A percentile compares a stretch with the other conserved stretches of the same genome.
Conservation (phyloP, 2,797 vertebrate genomes). For the Rhynchotus rufescens region DNA sequence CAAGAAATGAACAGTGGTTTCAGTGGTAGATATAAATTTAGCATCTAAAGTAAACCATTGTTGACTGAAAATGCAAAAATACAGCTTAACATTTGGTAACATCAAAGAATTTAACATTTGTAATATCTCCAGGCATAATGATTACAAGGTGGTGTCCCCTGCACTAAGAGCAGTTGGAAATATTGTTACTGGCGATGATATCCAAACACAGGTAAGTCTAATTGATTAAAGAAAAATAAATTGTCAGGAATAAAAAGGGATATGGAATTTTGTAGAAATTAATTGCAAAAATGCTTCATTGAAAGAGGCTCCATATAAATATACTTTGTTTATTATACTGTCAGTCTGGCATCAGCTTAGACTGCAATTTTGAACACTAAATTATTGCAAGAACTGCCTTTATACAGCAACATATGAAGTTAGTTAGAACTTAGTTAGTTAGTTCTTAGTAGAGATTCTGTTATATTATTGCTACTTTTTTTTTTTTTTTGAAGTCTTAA, state of each 20-base stretch:
- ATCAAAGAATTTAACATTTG: conserved; percentile 27
- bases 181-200: conserved; percentile 96
- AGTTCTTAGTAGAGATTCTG: fast-evolving
- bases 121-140: conserved; percentile 86
- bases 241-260: neutral
- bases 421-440: neutral
- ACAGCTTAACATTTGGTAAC: neutral
- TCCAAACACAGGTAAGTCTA: conserved; percentile 92
- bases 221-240: neutral
- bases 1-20: neutral
- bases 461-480: neutral
- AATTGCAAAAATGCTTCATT: fast-evolving
- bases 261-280: neutral
- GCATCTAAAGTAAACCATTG: neutral
- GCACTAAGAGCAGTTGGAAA: conserved; percentile 95
- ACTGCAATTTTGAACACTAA: neutral
- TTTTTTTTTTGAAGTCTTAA: neutral
- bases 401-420: neutral
- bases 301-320: neutral
- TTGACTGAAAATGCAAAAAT: conserved; percentile 22
- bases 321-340: neutral
- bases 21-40: neutral
- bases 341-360: neutral
- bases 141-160: conserved; percentile 97
- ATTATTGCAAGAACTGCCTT: neutral